Percentiles rank a stretch among this genome's conserved stretches.
Evolutionary conservation across 2,888 invertebrate genomes (phyloP).

Genomic region (Apoda limacodes): DNA sequence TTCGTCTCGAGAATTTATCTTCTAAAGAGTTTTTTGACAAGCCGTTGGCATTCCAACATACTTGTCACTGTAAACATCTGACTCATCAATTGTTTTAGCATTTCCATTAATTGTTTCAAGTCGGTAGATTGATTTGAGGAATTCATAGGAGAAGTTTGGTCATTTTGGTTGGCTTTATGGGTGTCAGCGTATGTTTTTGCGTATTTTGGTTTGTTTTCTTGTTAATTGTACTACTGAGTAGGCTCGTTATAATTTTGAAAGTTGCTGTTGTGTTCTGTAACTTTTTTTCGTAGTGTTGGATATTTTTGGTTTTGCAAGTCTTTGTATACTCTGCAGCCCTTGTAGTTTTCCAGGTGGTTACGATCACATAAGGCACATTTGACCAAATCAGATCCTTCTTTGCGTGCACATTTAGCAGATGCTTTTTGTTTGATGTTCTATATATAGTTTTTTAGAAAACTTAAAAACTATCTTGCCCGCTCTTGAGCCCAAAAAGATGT

Average conservation of each 20-base stretch:
- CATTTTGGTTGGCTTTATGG: slow-evolving; percentile 3
- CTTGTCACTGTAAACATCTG: slow-evolving; percentile 7
- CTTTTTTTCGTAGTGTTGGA: slow-evolving; percentile 2
- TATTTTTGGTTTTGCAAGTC: slow-evolving; percentile 13
- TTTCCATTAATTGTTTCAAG: slow-evolving; percentile 11
- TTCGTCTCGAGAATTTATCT: slow-evolving; percentile 6
- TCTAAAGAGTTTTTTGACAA: slow-evolving; percentile 7
- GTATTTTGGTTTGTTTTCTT: not conserved
- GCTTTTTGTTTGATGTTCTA: too few relatives aligned
- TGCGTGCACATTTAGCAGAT: slow-evolving; percentile 10
- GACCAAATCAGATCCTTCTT: slow-evolving; percentile 14
- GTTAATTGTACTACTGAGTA: not conserved
- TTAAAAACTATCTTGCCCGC: too few relatives aligned
- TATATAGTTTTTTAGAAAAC: too few relatives aligned
- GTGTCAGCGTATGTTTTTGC: not conserved
- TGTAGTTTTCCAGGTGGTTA: slow-evolving; percentile 19
- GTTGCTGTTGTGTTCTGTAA: not conserved
- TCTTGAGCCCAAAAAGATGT: too few relatives aligned
- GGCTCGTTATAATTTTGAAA: not conserved
- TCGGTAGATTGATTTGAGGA: slow-evolving; percentile 7
- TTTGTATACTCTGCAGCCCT: slow-evolving; percentile 14
- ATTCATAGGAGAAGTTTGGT: too few relatives aligned
- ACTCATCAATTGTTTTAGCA: slow-evolving; percentile 9
- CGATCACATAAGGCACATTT: too few relatives aligned
- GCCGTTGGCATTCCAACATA: slow-evolving; percentile 10